Evolutionary conservation across 2,888 invertebrate genomes (phyloP), one percentile per base, ranked within the genome.

Genomic region (Bombylius discolor): DNA sequence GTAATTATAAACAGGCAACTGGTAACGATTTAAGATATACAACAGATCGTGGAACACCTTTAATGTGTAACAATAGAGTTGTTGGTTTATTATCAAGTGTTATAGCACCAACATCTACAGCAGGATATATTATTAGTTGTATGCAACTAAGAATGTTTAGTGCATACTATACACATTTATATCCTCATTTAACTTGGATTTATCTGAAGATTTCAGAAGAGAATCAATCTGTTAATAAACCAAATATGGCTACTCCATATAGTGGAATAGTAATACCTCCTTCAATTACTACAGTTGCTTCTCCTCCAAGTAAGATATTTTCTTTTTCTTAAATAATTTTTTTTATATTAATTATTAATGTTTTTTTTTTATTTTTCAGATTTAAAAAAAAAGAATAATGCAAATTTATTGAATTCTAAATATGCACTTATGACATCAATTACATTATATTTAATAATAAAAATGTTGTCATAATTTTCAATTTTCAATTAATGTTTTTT

Each of bases 11-110:
- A 48, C 32, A n/a, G 39, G 11, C 12, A 42, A 36, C 51, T 11
- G 36, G 14, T 12, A 34, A 45, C n/a, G 45, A 56, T 39, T 47
- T 60, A 5, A 14, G 33, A 33, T n/a, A 42, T 11, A 54, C 36
- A 31, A 42, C 6, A 48, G 60, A 60, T 49, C 53, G 57, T 49
- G 60, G 60, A 44, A 60, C 57, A 11, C 53, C 57, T 8, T 50
- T 60, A n/a, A 47, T 60, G 11, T 60, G 60, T 47, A 47, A 57
- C 14, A 56, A 53, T 34, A 54, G 50, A 47, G 42, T 58, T 11
- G 47, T 56, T 23, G 60, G 60, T 39, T 4, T 60, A 32, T 32
- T 60, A 12, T 60, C 60, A 7, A 42, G 23, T 23, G 53, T 57
- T 45, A 44, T 58, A 23, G 42, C 54, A 14, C 52, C 56, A 14